These are phyloP conservation scores for Malthinus flaveolus DNA, from an alignment of 2,888 invertebrate species.

Conservation along the genomic window DNA sequence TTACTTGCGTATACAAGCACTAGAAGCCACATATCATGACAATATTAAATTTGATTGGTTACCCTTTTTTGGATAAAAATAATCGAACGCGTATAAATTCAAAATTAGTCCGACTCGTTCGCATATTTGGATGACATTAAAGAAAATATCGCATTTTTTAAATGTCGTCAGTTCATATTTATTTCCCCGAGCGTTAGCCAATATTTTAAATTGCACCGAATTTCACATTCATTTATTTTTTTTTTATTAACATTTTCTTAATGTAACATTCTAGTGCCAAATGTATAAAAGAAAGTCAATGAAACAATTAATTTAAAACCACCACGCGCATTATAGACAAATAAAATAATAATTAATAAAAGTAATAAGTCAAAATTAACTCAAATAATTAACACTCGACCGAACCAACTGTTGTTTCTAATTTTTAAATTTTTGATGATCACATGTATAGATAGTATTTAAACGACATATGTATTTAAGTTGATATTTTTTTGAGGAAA, in stretches of 20 bases:
- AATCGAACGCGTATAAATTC: background rate
- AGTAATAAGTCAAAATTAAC: no score
- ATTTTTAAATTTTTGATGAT: constrained; percentile 49
- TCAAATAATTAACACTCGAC: constrained; percentile 28
- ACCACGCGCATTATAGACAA: no score
- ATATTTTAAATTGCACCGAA: constrained; percentile 9
- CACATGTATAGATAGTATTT: constrained; percentile 46
- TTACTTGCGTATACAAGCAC: no score
- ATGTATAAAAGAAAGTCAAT: no score
- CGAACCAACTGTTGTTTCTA: constrained; percentile 44
- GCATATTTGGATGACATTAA: constrained; percentile 20
- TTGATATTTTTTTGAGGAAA: constrained; percentile 1
- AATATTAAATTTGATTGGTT: no score
- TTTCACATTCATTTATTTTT: no score
- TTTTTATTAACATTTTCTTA: no score
- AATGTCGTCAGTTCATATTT: constrained; percentile 19
- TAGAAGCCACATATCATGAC: no score
- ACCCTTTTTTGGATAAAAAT: no score
- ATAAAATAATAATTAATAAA: no score
- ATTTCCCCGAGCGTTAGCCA: constrained; percentile 8
- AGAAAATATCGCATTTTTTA: constrained; percentile 16
- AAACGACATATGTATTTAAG: constrained; percentile 33
- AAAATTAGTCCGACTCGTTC: background rate
- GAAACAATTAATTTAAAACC: no score
- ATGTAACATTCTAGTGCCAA: background rate